These are phyloP conservation scores for Xyrauchen texanus DNA, from an alignment of 2,113 vertebrate species.

Conservation along the genomic window DNA sequence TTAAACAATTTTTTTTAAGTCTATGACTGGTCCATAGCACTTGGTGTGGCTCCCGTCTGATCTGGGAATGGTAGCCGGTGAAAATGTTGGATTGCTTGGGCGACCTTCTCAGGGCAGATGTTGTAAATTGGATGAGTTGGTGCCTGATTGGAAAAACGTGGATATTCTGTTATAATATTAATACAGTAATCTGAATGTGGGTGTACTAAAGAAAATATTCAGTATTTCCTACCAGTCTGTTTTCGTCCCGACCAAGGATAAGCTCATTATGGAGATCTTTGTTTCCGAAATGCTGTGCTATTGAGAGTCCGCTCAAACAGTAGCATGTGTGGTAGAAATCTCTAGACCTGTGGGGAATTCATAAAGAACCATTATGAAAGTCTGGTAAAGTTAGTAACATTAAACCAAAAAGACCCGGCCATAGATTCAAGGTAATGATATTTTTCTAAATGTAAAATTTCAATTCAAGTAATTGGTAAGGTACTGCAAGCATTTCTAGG, in stretches of 20 bases:
- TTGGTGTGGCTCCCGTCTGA: slow-evolving; percentile 19
- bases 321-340: slow-evolving; percentile 99
- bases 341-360: slow-evolving; percentile 78
- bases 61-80: slow-evolving; percentile 77
- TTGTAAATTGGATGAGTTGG: slow-evolving; percentile 95
- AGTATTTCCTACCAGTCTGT: slow-evolving; percentile 83
- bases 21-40: slow-evolving; percentile 44
- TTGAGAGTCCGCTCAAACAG: slow-evolving; percentile 91
- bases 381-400: not conserved
- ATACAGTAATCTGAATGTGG: not conserved
- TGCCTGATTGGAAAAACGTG: slow-evolving; percentile 71
- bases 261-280: slow-evolving; percentile 82
- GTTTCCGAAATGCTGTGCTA: slow-evolving; percentile 95
- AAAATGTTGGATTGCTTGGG: slow-evolving; percentile 83
- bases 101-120: slow-evolving; percentile 90
- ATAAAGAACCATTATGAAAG: not conserved
- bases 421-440: too few relatives aligned
- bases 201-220: not conserved
- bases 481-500: too few relatives aligned
- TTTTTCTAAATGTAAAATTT: too few relatives aligned
- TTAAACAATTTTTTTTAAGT: not conserved
- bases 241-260: slow-evolving; percentile 85
- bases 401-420: too few relatives aligned
- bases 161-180: not conserved
- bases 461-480: too few relatives aligned